phyloP scores from a whole-genome alignment of 1,140 invertebrate genomes.

The Hestina assimilis region DNA sequence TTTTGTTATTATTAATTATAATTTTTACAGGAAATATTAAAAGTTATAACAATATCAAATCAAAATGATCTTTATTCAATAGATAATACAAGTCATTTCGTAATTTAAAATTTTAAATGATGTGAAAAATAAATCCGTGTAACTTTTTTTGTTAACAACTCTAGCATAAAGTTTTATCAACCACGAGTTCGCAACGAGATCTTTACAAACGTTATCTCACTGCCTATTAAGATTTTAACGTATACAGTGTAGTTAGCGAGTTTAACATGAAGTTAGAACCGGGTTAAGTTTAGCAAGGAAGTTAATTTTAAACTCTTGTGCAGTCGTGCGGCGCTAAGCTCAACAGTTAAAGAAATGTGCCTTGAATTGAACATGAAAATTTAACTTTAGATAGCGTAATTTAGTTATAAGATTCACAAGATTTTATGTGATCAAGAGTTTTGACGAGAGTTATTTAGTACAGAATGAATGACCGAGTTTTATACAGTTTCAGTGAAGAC shows the following conservation, averaged over 20 bases:
- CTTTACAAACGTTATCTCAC: slow-evolving; percentile 7
- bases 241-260: slow-evolving; percentile 24
- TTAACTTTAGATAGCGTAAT: slow-evolving; percentile 1
- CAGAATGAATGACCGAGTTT: too few relatives aligned
- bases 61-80: too few relatives aligned
- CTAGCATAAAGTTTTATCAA: neutral
- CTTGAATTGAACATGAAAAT: neutral
- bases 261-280: slow-evolving; percentile 32
- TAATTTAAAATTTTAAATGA: too few relatives aligned
- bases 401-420: neutral
- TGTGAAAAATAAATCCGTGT: neutral
- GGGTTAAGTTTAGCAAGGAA: slow-evolving; percentile 36
- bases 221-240: slow-evolving; percentile 1
- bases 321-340: slow-evolving; percentile 28
- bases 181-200: neutral
- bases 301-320: slow-evolving; percentile 46
- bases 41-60: too few relatives aligned
- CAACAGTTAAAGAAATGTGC: slow-evolving; percentile 28
- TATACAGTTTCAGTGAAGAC: too few relatives aligned
- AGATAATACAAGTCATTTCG: too few relatives aligned
- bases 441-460: neutral
- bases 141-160: neutral
- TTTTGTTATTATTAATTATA: too few relatives aligned
- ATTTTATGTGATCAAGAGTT: neutral
- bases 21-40: too few relatives aligned